A percentile compares a stretch with the other conserved stretches of the same genome.
Conservation (phyloP, 2,113 vertebrate genomes). For the Dendropsophus ebraccatus region DNA sequence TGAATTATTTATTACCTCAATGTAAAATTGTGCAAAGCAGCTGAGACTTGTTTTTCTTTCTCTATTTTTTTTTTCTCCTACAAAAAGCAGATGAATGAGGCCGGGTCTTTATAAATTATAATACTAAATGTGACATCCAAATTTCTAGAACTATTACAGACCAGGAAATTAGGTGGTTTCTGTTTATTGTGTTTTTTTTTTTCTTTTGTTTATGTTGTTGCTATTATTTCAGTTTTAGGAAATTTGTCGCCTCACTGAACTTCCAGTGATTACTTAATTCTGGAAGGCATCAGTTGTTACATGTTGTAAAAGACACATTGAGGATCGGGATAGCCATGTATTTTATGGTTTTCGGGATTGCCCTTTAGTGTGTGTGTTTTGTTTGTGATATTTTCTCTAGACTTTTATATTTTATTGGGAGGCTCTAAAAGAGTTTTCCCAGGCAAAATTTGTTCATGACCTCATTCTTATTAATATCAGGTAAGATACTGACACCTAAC, state of each 20-base stretch:
- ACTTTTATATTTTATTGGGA: no score
- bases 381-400: no score
- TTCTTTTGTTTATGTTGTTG: background rate
- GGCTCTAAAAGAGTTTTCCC: no score
- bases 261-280: background rate
- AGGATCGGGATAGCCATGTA: no score
- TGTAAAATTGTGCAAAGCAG: slow-evolving; percentile 79
- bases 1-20: slow-evolving; percentile 85
- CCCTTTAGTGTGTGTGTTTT: no score
- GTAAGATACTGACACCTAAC: no score
- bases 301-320: no score
- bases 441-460: no score
- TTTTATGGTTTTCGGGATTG: no score
- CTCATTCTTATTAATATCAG: no score
- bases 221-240: background rate
- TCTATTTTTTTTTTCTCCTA: slow-evolving; percentile 29
- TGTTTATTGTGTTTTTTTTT: background rate
- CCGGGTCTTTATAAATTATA: background rate
- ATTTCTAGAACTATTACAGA: slow-evolving; percentile 4
- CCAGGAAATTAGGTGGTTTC: background rate
- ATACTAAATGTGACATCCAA: background rate
- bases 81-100: slow-evolving; percentile 31
- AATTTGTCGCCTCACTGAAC: background rate
- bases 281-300: background rate
- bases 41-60: slow-evolving; percentile 72